Evolutionary conservation across 2,888 invertebrate species (phyloP).

Genomic region (Portevinia maculata): DNA sequence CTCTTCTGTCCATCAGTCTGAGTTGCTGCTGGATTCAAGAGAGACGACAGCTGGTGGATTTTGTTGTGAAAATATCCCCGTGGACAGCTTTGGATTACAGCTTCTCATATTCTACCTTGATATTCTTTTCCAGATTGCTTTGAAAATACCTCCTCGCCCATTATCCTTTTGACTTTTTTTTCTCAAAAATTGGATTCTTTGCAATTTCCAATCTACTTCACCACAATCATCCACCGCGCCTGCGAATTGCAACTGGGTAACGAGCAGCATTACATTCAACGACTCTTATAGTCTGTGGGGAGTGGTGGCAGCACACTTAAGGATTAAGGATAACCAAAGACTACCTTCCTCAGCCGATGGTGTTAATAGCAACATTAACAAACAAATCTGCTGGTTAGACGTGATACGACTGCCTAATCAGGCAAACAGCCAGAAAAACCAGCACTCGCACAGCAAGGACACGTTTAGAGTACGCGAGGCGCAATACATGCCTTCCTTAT

Average conservation of each 20-base stretch:
- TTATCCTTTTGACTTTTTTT: slow-evolving; percentile 6
- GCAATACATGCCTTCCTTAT: slow-evolving; percentile 40
- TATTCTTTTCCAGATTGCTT: slow-evolving; percentile 3
- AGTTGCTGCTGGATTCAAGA: slow-evolving; percentile 1
- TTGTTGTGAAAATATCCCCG: slow-evolving; percentile 12
- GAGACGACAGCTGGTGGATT: slow-evolving; percentile 18
- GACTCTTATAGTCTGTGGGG: slow-evolving; percentile 2
- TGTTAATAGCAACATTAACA: slow-evolving; percentile 64
- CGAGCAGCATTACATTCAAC: slow-evolving; percentile 32
- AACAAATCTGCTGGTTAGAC: slow-evolving; percentile 58
- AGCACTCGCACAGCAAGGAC: slow-evolving; percentile 3
- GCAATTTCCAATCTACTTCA: no score
- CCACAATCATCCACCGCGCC: background rate
- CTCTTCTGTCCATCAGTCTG: slow-evolving; percentile 16
- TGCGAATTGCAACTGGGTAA: slow-evolving; percentile 35
- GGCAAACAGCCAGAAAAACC: background rate
- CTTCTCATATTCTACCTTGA: slow-evolving; percentile 3
- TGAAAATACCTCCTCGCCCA: background rate
- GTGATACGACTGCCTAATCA: slow-evolving; percentile 59
- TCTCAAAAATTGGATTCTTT: background rate
- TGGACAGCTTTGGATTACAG: slow-evolving; percentile 29
- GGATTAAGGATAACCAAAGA: slow-evolving; percentile 17
- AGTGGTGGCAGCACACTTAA: background rate
- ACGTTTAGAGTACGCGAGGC: slow-evolving; percentile 22
- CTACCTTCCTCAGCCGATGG: slow-evolving; percentile 25